phyloP scores from a whole-genome alignment of 2,113 vertebrate species.

The Mormyrus iriodes region DNA sequence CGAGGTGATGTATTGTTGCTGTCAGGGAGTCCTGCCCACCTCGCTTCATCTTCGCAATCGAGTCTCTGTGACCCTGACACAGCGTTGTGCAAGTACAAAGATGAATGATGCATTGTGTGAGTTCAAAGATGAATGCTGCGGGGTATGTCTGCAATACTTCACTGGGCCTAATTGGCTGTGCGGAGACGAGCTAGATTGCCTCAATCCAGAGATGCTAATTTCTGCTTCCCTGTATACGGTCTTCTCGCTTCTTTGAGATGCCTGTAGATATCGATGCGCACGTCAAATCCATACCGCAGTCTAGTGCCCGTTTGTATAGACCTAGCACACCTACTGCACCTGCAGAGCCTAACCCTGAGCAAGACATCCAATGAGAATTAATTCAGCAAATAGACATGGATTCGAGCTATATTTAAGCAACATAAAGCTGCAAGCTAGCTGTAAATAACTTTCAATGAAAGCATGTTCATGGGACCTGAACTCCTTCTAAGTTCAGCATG shows the following conservation, averaged over 20 bases:
- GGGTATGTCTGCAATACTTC: neutral
- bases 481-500: neutral
- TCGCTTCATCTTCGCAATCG: neutral
- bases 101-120: neutral
- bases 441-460: neutral
- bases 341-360: neutral
- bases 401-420: neutral
- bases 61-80: neutral
- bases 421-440: neutral
- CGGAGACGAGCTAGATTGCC: neutral
- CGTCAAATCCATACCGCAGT: neutral
- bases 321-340: neutral
- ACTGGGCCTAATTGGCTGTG: neutral
- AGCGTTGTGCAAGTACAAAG: neutral
- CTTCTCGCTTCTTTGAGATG: neutral
- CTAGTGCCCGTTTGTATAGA: neutral
- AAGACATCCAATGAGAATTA: neutral
- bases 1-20: neutral
- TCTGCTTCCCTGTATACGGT: neutral
- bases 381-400: neutral
- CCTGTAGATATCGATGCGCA: neutral
- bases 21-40: neutral
- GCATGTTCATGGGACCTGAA: neutral
- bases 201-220: neutral
- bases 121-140: neutral